Base-by-base conservation (phyloP, 2,888 invertebrate species). In the Spilarctia lutea region DNA sequence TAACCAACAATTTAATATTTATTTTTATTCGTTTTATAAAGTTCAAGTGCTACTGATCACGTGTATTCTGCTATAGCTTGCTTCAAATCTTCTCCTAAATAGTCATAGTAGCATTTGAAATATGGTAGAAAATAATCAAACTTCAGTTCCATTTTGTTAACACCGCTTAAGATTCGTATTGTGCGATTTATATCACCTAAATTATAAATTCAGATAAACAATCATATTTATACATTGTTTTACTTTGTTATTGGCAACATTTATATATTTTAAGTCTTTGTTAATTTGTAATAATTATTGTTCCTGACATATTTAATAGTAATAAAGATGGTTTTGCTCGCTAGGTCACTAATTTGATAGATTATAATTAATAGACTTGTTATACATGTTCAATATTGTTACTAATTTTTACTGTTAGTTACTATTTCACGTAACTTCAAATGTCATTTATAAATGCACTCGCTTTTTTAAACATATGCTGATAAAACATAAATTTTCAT, bases 391-490 rank as follows among this genome's bases (percentile, higher is more conserved):
- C 63, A 75, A 69, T 77, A 78, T 80, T 83, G 75, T 81, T 84
- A 75, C 69, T 74, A 66, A 65, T 65, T 52, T 70, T 52, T 42
- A 71, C 66, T 24, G 68, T 77, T 77, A 79, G 60, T 77, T 77
- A 78, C 80, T 72, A 68, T 79, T 78, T 79, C 80, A 81, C 78
- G 72, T 73, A 77, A 70, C 73, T 73, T 75, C 76, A 72, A 85
- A 80, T 79, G 74, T 81, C 81, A 83, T 74, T 20, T 75, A 73
- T 71, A 84, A 68, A 65, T 76, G 84, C 84, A 84, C 84, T 78
- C 71, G 84, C 85, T 84, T 85, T 80, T 81, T 77, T 71, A 76
- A 79, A 65, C 82, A 72, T 75, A 67, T 75, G 77, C 77, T 76
- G 68, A 77, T 13, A 74, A 77, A 73, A 48, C 73, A 74, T 75